These are phyloP conservation scores for Ceryle rudis DNA, from an alignment of 2,797 vertebrate species.

Conservation along the genomic window DNA sequence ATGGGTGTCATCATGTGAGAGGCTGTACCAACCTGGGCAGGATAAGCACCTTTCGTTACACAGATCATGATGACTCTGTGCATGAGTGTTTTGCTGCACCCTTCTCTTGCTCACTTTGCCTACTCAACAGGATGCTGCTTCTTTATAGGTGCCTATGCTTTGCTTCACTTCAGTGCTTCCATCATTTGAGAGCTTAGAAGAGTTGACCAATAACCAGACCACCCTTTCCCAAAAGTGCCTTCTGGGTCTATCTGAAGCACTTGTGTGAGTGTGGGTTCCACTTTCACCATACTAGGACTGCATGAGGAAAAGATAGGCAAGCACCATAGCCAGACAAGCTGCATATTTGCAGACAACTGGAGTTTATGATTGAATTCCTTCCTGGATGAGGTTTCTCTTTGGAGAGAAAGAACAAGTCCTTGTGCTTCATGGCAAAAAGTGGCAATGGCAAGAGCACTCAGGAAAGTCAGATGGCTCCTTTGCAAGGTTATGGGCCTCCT, in stretches of 20 bases:
- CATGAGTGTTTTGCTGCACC: not conserved
- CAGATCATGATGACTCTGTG: too few species aligned
- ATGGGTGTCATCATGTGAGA: not conserved
- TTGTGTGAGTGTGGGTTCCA: not conserved
- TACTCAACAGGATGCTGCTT: not conserved
- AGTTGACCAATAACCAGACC: not conserved
- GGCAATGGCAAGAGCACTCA: not conserved
- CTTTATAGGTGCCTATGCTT: not conserved
- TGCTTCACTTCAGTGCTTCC: not conserved
- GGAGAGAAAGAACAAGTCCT: not conserved
- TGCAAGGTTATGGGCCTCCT: not conserved
- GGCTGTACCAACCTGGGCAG: not conserved
- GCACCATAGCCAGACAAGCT: rapidly evolving
- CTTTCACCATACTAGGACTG: not conserved
- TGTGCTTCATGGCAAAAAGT: not conserved
- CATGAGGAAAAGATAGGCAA: not conserved
- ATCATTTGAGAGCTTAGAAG: not conserved
- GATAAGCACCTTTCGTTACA: not conserved
- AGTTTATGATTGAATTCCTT: not conserved
- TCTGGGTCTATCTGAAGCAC: not conserved
- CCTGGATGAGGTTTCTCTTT: not conserved
- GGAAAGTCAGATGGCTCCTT: not conserved
- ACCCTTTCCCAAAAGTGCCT: not conserved
- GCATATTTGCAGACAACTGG: not conserved
- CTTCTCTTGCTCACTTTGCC: not conserved